Evolutionary conservation across 2,888 invertebrate species (phyloP).

Genomic region (Philaethria dido): DNA sequence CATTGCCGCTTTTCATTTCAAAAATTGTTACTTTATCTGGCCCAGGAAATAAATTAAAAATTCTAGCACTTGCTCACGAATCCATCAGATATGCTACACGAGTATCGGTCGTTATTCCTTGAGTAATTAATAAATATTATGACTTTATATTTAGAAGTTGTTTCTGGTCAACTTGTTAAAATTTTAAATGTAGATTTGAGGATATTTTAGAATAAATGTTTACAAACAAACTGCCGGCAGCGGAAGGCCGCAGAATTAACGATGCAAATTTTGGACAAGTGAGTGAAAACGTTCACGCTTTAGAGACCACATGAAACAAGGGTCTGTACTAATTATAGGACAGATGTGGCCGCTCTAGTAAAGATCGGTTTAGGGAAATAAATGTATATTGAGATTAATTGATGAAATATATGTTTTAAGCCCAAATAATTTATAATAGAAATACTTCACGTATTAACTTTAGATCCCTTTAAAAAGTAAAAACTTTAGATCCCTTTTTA

Average conservation of each 20-base stretch:
- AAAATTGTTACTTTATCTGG: not conserved
- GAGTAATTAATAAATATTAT: not conserved
- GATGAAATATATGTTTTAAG: not conserved
- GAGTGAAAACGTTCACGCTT: conserved; percentile 14
- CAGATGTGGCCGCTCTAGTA: not conserved
- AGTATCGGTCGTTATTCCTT: not conserved
- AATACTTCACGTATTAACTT: too few species aligned
- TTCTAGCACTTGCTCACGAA: not conserved
- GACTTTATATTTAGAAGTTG: conserved; percentile 8
- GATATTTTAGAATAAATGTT: conserved; percentile 9
- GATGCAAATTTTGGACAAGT: conserved; percentile 20
- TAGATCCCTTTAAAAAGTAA: too few species aligned
- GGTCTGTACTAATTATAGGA: not conserved
- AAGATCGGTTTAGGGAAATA: not conserved
- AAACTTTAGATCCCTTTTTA: too few species aligned
- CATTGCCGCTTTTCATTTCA: too few species aligned
- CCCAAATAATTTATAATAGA: too few species aligned
- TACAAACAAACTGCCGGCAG: conserved; percentile 6
- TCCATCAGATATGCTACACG: not conserved
- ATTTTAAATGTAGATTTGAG: conserved; percentile 18
- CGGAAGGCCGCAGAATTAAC: conserved; percentile 5
- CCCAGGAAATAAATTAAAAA: not conserved
- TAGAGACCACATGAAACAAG: conserved; percentile 5
- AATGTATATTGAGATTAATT: too few species aligned
- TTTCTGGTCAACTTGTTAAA: conserved; percentile 5